Conservation (phyloP, 1,140 invertebrate species). For the Ceratitis capitata region DNA sequence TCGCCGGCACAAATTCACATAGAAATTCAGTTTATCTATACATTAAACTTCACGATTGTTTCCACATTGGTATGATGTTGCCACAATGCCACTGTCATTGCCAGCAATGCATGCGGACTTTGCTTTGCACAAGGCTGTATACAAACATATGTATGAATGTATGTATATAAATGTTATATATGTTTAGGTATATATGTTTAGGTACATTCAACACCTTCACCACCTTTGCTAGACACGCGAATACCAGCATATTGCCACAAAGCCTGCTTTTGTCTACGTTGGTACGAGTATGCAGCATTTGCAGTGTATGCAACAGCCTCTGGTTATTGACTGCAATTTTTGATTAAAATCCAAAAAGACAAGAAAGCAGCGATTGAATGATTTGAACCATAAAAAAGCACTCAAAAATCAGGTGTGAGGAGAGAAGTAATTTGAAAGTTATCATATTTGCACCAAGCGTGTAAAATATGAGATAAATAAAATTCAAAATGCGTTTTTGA, state of each 20-base stretch:
- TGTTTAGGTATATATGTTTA: too few relatives aligned
- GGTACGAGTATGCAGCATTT: neutral
- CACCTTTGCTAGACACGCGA: neutral
- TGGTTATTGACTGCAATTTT: neutral
- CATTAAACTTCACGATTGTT: neutral
- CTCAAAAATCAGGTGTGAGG: neutral
- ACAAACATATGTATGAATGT: neutral
- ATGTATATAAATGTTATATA: neutral
- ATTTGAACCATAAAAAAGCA: too few relatives aligned
- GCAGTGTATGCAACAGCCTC: neutral
- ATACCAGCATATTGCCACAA: too few relatives aligned
- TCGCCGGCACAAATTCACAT: neutral
- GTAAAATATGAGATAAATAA: too few relatives aligned
- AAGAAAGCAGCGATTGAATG: neutral
- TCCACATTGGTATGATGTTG: neutral
- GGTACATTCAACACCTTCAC: neutral
- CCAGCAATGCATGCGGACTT: neutral
- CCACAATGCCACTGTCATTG: neutral
- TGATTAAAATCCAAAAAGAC: neutral
- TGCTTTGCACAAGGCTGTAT: neutral
- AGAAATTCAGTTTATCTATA: too few relatives aligned
- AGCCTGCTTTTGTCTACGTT: neutral
- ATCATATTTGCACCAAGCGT: neutral
- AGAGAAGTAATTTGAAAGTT: neutral
- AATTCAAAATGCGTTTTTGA: too few relatives aligned